Percentiles rank a stretch among this genome's conserved stretches.
These are phyloP conservation scores for Gymnodraco acuticeps DNA, from an alignment of 2,797 vertebrate species.

Conservation along the genomic window DNA sequence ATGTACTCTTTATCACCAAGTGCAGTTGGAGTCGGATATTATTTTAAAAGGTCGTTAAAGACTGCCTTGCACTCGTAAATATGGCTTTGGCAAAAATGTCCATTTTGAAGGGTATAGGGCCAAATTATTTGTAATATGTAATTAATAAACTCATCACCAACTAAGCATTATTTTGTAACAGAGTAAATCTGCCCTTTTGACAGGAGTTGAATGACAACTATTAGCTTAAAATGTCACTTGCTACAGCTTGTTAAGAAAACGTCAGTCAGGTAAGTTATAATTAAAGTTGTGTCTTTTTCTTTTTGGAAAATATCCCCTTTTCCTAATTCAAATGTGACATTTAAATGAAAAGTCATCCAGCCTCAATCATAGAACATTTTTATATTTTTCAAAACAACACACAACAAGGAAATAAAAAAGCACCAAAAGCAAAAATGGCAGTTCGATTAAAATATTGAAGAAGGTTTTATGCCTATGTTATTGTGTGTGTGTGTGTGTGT, in stretches of 20 bases:
- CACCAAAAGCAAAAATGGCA: no score
- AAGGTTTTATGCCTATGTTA: constrained; percentile 10
- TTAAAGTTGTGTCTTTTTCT: not conserved
- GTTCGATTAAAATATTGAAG: not conserved
- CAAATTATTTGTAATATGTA: not conserved
- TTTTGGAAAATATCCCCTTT: not conserved
- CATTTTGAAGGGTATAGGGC: not conserved
- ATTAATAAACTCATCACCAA: not conserved
- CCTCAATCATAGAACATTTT: not conserved
- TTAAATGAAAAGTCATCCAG: not conserved
- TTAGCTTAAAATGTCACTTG: not conserved
- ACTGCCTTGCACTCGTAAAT: not conserved
- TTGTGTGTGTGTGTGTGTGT: constrained; percentile 51
- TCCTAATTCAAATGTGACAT: not conserved
- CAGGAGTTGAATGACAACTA: not conserved
- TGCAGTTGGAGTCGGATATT: not conserved
- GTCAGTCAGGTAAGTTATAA: not conserved
- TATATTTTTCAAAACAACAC: not conserved
- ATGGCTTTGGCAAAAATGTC: not conserved
- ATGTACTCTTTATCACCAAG: not conserved
- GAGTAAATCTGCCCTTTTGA: not conserved
- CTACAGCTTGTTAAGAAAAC: not conserved
- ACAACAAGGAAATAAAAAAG: not conserved
- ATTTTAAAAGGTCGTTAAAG: constrained; percentile 1
- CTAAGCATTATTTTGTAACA: not conserved